These are phyloP conservation scores for Panzeria rudis DNA, from an alignment of 2,888 invertebrate species.

Conservation along the genomic window DNA sequence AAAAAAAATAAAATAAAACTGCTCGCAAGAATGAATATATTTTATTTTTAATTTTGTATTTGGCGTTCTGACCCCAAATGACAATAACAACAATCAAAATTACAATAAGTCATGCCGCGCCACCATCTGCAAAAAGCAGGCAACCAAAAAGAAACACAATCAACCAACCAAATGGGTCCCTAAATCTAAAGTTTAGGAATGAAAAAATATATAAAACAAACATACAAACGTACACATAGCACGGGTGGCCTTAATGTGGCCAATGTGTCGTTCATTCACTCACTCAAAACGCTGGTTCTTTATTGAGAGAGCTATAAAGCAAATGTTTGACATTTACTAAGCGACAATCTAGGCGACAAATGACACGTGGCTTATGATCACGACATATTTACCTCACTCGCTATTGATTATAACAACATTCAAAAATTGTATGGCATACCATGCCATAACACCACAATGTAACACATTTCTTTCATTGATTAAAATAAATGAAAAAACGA, in stretches of 20 bases:
- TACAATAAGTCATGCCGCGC: conserved; percentile 69
- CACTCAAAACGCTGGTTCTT: conserved; percentile 32
- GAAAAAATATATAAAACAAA: neutral
- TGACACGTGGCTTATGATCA: conserved; percentile 73
- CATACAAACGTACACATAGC: conserved; percentile 44
- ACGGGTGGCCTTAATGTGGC: conserved; percentile 68
- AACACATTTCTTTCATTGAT: conserved; percentile 47
- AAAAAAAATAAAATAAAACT: conserved; percentile 2
- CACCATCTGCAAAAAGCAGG: conserved; percentile 65
- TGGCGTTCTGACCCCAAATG: conserved; percentile 70
- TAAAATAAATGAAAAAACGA: conserved; percentile 22
- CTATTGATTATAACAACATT: conserved; percentile 24
- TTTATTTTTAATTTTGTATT: conserved; percentile 65
- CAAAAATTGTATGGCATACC: conserved; percentile 26
- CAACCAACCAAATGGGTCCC: conserved; percentile 60
- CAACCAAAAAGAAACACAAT: conserved; percentile 46
- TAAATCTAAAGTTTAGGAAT: conserved; percentile 53
- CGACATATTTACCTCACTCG: conserved; percentile 54
- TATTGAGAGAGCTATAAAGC: conserved; percentile 66
- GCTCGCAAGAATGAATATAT: conserved; percentile 52
- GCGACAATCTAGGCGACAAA: conserved; percentile 69
- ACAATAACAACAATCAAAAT: conserved; percentile 63
- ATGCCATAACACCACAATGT: conserved; percentile 20
- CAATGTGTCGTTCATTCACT: conserved; percentile 39
- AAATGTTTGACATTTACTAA: conserved; percentile 66